These are phyloP conservation scores for Actinemys pallida DNA, from an alignment of 2,113 vertebrate species.

Conservation along the genomic window DNA sequence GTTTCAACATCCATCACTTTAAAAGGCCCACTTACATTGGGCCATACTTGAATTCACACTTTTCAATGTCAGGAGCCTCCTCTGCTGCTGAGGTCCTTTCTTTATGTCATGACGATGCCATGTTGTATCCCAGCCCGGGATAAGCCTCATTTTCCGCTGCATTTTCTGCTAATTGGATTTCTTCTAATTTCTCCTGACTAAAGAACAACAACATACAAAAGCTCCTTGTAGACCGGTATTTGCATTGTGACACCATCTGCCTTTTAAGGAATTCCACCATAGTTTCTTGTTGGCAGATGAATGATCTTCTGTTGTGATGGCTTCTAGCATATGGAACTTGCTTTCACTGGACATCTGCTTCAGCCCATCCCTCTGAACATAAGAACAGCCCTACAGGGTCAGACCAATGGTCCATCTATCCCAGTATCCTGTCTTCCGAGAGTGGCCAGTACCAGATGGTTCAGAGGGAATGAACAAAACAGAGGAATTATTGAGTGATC, in stretches of 20 bases:
- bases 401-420: not conserved
- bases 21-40: not conserved
- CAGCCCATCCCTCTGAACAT: not conserved
- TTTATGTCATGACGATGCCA: not conserved
- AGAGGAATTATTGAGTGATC: not conserved
- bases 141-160: rapidly evolving
- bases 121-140: not conserved
- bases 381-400: not conserved
- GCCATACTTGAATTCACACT: not conserved
- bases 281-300: not conserved
- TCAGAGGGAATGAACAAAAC: not conserved
- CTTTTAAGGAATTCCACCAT: not conserved
- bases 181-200: not conserved
- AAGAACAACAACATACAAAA: not conserved
- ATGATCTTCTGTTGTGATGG: not conserved
- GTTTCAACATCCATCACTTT: not conserved
- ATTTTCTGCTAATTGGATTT: not conserved
- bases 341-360: not conserved
- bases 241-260: not conserved
- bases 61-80: rapidly evolving
- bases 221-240: not conserved
- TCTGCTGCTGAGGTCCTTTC: not conserved
- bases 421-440: not conserved
- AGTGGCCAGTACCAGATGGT: not conserved
- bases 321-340: not conserved